phyloP scores from a whole-genome alignment of 2,888 invertebrate species.

The Brachynemurus nebulosus region DNA sequence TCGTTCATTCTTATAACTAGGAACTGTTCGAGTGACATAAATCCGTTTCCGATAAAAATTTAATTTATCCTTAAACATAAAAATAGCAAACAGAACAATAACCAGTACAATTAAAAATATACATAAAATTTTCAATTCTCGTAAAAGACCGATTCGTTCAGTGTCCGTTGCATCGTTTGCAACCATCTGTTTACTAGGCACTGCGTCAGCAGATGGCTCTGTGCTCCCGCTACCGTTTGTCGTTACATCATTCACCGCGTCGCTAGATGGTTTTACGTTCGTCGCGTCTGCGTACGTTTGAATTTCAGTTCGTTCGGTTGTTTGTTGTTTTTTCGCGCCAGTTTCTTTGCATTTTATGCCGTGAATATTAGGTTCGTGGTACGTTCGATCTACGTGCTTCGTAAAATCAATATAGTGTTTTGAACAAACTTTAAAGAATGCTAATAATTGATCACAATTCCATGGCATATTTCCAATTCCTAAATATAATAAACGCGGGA shows the following conservation, averaged over 20 bases:
- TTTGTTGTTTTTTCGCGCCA: background rate
- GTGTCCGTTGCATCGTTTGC: too few relatives aligned
- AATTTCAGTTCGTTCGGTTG: background rate
- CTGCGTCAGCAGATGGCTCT: too few relatives aligned
- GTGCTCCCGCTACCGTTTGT: too few relatives aligned
- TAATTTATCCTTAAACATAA: background rate
- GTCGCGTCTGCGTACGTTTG: background rate
- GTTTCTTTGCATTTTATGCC: background rate
- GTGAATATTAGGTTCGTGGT: background rate
- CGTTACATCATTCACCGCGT: too few relatives aligned
- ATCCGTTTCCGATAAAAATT: background rate
- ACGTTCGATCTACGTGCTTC: background rate
- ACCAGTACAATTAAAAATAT: background rate
- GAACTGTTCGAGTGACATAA: background rate
- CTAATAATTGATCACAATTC: background rate
- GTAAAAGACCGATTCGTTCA: too few relatives aligned
- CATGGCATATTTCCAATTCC: conserved; percentile 4
- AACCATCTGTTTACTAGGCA: too few relatives aligned
- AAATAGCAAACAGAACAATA: background rate
- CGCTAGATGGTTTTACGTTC: background rate
- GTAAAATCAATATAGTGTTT: conserved; percentile 3
- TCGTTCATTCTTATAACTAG: background rate
- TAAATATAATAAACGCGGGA: background rate
- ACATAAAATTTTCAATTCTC: too few relatives aligned
- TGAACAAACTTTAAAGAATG: background rate